A percentile compares a stretch with the other conserved stretches of the same genome.
Evolutionary conservation across 92 coral and sea anemone genomes (phyloP).

Genomic region (Nematostella vectensis): DNA sequence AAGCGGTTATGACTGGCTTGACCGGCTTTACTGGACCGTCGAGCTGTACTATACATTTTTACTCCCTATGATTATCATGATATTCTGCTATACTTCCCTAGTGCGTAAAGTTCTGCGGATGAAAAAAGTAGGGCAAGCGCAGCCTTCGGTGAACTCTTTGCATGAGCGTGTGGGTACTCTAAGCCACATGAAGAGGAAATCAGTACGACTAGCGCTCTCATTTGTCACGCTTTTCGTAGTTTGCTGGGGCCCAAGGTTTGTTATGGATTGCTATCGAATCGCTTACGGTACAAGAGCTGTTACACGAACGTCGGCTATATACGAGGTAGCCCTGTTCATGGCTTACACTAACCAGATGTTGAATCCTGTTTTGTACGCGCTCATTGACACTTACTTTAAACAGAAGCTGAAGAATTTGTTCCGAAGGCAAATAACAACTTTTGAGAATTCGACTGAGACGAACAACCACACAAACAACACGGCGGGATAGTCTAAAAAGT

Average conservation of each 20-base stretch:
- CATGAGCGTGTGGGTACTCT: conserved; percentile 1
- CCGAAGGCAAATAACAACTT: conserved; percentile 7
- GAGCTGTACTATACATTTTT: conserved; percentile 31
- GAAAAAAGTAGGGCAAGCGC: conserved; percentile 27
- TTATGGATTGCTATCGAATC: conserved; percentile 29
- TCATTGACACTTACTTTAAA: conserved; percentile 24
- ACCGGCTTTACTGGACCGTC: conserved; percentile 37
- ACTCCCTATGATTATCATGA: conserved; percentile 40
- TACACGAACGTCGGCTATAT: conserved; percentile 21
- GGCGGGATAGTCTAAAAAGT: background rate
- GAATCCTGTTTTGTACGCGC: conserved; percentile 55
- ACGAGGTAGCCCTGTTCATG: conserved; percentile 63
- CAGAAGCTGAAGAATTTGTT: conserved; percentile 9
- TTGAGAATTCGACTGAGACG: no score
- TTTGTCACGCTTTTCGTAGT: conserved; percentile 36
- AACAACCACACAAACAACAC: conserved; percentile 20
- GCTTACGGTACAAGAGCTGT: conserved; percentile 36
- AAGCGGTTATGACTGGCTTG: conserved; percentile 35
- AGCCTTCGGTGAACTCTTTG: conserved; percentile 5
- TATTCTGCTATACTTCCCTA: conserved; percentile 54
- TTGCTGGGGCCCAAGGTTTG: conserved; percentile 64
- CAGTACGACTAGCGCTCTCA: conserved; percentile 37
- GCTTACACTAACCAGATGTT: conserved; percentile 47
- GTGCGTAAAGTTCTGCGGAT: conserved; percentile 12
- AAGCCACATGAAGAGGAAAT: conserved; percentile 17